phyloP scores from a whole-genome alignment of 64 coral and sea anemone species.

The Cladopsammia gracilis region DNA sequence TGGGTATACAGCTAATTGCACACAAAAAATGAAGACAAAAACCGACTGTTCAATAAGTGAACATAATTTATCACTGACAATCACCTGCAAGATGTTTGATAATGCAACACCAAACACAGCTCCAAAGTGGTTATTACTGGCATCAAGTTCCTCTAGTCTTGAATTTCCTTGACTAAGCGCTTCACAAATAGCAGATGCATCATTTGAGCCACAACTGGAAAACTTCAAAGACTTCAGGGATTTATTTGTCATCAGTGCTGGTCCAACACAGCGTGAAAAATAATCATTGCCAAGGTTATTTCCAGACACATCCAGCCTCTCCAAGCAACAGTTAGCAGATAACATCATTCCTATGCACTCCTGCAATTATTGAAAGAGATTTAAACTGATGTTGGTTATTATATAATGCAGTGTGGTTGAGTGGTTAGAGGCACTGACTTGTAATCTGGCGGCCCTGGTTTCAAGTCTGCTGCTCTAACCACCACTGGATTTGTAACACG shows the following conservation, averaged over 20 bases:
- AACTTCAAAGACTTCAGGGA: constrained; percentile 59
- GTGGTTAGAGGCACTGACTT: too few relatives aligned
- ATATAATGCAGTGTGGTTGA: too few relatives aligned
- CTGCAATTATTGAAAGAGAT: background rate
- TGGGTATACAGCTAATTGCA: too few relatives aligned
- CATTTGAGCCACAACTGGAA: constrained; percentile 81
- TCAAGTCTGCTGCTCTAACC: too few relatives aligned
- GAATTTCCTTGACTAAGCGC: constrained; percentile 48
- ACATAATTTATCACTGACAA: too few relatives aligned
- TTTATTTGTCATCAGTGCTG: constrained; percentile 63
- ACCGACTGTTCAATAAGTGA: too few relatives aligned
- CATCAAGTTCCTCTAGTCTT: constrained; percentile 58
- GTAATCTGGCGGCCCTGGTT: too few relatives aligned
- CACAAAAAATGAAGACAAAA: too few relatives aligned
- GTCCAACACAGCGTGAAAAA: constrained; percentile 82
- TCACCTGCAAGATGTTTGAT: constrained; percentile 64
- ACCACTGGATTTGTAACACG: too few relatives aligned
- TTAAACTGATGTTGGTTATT: too few relatives aligned
- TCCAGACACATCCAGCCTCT: constrained; percentile 76
- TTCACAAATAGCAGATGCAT: constrained; percentile 64
- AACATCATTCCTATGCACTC: constrained; percentile 59
- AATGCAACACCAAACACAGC: constrained; percentile 51
- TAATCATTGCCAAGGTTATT: constrained; percentile 86
- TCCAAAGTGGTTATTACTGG: constrained; percentile 79
- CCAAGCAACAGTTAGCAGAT: constrained; percentile 49